Conservation (phyloP, 2,113 vertebrate genomes). For the Cephalopholis sonnerati region DNA sequence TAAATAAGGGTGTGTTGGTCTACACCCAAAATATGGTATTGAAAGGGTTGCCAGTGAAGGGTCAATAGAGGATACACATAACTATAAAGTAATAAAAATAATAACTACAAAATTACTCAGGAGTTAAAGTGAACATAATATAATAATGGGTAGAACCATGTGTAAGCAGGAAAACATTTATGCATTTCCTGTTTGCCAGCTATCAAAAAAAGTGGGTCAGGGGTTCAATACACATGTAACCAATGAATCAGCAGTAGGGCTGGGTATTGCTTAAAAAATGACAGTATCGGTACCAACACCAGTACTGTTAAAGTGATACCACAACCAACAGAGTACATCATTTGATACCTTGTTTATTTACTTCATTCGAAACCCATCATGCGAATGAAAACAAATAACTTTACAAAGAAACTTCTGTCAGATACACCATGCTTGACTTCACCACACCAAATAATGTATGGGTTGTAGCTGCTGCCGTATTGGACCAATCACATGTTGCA, state of each 20-base stretch:
- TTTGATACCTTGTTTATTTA: no score
- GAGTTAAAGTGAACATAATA: not conserved
- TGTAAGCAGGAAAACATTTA: not conserved
- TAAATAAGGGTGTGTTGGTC: slow-evolving; percentile 13
- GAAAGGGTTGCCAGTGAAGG: not conserved
- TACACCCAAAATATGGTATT: not conserved
- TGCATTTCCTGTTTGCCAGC: not conserved
- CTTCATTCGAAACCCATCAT: no score
- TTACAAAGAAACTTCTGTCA: no score
- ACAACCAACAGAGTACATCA: no score
- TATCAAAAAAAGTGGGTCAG: not conserved
- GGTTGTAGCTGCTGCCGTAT: no score
- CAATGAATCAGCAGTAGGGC: not conserved
- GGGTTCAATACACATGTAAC: not conserved
- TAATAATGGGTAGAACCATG: not conserved
- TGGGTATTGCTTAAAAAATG: no score
- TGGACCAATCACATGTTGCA: no score
- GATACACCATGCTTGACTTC: no score
- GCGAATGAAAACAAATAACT: no score
- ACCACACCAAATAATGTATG: no score
- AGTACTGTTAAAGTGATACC: no score
- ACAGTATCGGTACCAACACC: no score
- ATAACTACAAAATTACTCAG: not conserved
- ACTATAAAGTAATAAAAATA: not conserved
- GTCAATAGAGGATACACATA: not conserved